Percentiles rank a stretch among this genome's conserved stretches.
Conservation (phyloP, 2,888 invertebrate genomes). For the Cerceris ruficornis region DNA sequence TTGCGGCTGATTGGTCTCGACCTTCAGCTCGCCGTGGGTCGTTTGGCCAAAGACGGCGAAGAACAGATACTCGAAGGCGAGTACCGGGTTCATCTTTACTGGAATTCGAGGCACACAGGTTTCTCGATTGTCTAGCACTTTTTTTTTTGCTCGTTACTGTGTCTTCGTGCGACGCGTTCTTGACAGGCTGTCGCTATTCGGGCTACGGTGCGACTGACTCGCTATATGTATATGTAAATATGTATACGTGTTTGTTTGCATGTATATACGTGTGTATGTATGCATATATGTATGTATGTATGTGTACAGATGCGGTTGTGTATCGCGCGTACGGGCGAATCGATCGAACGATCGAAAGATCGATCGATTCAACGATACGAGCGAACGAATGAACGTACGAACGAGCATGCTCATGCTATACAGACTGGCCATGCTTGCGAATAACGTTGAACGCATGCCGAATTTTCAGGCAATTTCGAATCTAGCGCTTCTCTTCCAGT, state of each 20-base stretch:
- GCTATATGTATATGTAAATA: neutral
- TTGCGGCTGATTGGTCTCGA: conserved; percentile 87
- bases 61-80: conserved; percentile 98
- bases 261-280: conserved; percentile 61
- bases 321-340: conserved; percentile 60
- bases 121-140: conserved; percentile 48
- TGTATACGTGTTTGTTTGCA: conserved; percentile 55
- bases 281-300: conserved; percentile 60
- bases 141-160: conserved; percentile 28
- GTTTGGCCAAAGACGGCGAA: conserved; percentile 99
- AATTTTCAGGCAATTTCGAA: conserved; percentile 49
- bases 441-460: conserved; percentile 66
- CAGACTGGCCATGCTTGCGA: conserved; percentile 76
- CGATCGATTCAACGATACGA: conserved; percentile 36
- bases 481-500: conserved; percentile 34
- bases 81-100: conserved; percentile 93
- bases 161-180: conserved; percentile 17
- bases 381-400: conserved; percentile 62
- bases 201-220: neutral
- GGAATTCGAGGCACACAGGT: conserved; percentile 79
- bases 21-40: conserved; percentile 91
- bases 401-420: conserved; percentile 80
- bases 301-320: conserved; percentile 57
- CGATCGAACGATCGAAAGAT: conserved; percentile 64
- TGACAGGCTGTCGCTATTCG: conserved; percentile 31